Evolutionary conservation across 2,888 invertebrate genomes (phyloP).

Genomic region (Creontiades dilutus): DNA sequence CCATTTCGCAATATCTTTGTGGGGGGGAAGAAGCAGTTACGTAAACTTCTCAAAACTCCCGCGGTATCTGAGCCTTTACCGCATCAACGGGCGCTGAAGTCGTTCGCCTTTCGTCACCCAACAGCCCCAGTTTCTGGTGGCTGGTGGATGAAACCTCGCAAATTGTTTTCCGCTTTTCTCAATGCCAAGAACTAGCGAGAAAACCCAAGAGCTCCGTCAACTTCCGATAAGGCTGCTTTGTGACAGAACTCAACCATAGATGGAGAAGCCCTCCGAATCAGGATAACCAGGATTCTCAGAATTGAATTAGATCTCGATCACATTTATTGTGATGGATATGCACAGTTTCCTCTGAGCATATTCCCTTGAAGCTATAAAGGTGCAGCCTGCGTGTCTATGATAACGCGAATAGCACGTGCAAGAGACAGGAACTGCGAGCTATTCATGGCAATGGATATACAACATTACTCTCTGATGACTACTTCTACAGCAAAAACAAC

Average conservation of each 20-base stretch:
- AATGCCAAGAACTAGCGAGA: no score
- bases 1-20: not conserved
- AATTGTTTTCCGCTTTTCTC: constrained; percentile 9
- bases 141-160: not conserved
- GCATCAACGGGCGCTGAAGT: not conserved
- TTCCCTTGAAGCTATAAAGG: no score
- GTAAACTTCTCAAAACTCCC: constrained; percentile 6
- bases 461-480: no score
- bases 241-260: not conserved
- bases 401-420: no score
- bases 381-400: no score
- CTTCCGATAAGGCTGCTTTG: not conserved
- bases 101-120: not conserved
- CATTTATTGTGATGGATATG: no score
- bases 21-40: not conserved
- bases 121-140: not conserved
- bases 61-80: not conserved
- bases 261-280: not conserved
- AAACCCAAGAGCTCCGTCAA: no score
- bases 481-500: no score
- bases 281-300: not conserved
- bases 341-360: no score
- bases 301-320: not conserved
- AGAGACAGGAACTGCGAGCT: no score
- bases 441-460: no score